Percentiles rank a stretch among this genome's conserved stretches.
These are phyloP conservation scores for Gila orcuttii DNA, from an alignment of 2,113 vertebrate species.

Conservation along the genomic window DNA sequence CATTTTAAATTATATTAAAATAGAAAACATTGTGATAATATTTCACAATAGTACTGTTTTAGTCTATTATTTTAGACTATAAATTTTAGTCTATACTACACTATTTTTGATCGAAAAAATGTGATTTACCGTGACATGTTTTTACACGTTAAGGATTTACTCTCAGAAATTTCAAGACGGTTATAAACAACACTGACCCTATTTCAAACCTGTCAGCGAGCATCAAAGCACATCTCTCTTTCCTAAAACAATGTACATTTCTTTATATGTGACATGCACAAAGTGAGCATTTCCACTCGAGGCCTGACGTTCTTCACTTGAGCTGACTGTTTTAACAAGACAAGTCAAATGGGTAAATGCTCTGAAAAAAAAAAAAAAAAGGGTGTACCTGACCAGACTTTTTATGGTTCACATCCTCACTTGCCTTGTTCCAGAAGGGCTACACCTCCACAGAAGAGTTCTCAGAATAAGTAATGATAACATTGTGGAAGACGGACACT, in stretches of 20 bases:
- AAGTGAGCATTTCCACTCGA: not conserved
- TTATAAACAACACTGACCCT: conserved; percentile 1
- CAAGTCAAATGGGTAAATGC: conserved; percentile 4
- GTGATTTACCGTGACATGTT: not conserved
- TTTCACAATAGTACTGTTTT: no score
- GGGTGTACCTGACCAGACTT: not conserved
- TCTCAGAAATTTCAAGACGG: not conserved
- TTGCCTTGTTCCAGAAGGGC: not conserved
- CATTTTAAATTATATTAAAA: no score
- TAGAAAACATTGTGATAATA: no score
- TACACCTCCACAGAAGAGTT: not conserved
- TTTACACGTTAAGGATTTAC: not conserved
- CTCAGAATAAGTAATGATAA: conserved; percentile 9
- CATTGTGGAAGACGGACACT: not conserved
- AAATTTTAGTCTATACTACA: no score
- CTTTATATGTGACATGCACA: not conserved
- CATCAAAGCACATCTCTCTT: conserved; percentile 7
- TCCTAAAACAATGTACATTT: conserved; percentile 17
- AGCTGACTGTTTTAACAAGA: conserved; percentile 3
- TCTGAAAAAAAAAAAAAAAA: not conserved
- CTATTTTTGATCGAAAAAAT: no score
- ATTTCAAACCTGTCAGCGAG: not conserved
- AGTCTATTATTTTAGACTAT: no score
- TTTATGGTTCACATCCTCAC: not conserved
- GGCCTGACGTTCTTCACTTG: not conserved